A percentile compares a stretch with the other conserved stretches of the same genome.
Conservation (phyloP, 2,113 vertebrate species). For the Burhinus oedicnemus region DNA sequence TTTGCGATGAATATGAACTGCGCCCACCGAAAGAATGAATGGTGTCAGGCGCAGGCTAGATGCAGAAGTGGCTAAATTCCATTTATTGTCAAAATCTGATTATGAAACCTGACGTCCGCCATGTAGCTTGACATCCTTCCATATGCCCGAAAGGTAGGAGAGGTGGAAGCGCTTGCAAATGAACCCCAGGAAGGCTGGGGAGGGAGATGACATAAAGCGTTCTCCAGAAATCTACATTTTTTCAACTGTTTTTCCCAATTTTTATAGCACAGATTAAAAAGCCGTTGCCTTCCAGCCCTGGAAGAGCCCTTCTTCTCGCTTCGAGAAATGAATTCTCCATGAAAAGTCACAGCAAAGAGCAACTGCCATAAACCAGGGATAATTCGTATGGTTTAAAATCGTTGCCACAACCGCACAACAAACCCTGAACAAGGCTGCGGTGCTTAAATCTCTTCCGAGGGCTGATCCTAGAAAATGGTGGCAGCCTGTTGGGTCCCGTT, state of each 20-base stretch:
- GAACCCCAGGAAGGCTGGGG: conserved; percentile 20
- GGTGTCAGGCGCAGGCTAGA: conserved; percentile 59
- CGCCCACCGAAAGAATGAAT: conserved; percentile 64
- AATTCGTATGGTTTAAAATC: not conserved
- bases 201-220: not conserved
- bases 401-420: not conserved
- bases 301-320: not conserved
- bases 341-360: not conserved
- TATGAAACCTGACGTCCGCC: conserved; percentile 70
- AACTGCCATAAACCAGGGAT: not conserved
- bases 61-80: conserved; percentile 68
- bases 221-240: not conserved
- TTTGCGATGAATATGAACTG: conserved; percentile 75
- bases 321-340: not conserved
- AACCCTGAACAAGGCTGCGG: not conserved
- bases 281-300: not conserved
- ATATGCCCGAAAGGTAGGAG: conserved; percentile 30
- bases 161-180: conserved; percentile 12
- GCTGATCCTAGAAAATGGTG: not conserved
- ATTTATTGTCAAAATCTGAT: conserved; percentile 77
- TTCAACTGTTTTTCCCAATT: not conserved
- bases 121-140: conserved; percentile 36
- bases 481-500: not conserved
- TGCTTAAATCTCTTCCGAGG: not conserved
- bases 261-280: not conserved